Percentiles rank a stretch among this genome's conserved stretches.
Conservation (phyloP, 2,888 invertebrate genomes). For the Zaprionus obscuricornis region DNA sequence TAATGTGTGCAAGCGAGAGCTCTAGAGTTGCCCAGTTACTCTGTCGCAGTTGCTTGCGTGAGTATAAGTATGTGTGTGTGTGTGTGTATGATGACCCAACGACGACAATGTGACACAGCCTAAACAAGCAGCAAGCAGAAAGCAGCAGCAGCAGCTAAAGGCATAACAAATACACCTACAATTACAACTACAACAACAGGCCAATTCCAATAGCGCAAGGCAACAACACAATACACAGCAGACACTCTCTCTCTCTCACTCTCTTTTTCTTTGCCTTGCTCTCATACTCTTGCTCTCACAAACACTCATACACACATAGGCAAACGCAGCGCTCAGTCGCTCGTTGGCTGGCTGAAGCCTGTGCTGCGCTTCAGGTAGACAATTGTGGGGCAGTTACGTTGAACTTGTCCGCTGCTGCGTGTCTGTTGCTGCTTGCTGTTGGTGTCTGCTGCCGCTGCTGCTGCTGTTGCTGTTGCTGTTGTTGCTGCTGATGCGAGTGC, state of each 20-base stretch:
- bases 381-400: constrained; percentile 82
- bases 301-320: constrained; percentile 1
- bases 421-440: constrained; percentile 45
- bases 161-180: constrained; percentile 26
- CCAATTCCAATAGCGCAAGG: constrained; percentile 64
- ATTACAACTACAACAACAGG: constrained; percentile 40
- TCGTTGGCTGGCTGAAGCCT: constrained; percentile 35
- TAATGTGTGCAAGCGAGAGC: constrained; percentile 35
- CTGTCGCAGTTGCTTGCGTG: constrained; percentile 16
- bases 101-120: constrained; percentile 71
- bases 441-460: constrained; percentile 13
- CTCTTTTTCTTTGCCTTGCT: constrained; percentile 34
- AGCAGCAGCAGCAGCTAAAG: constrained; percentile 22
- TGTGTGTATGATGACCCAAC: constrained; percentile 60
- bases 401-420: constrained; percentile 83
- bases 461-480: constrained; percentile 24
- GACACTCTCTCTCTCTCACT: constrained; percentile 18
- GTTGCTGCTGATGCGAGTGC: constrained; percentile 28
- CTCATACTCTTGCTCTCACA: constrained; percentile 23
- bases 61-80: constrained; percentile 3
- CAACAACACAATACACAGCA: no score
- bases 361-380: constrained; percentile 61
- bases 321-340: constrained; percentile 27
- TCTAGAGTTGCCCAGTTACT: constrained; percentile 21
- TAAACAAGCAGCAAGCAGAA: constrained; percentile 47